Evolutionary conservation across 2,888 invertebrate species (phyloP).

Genomic region (Caenorhabditis imperialis): DNA sequence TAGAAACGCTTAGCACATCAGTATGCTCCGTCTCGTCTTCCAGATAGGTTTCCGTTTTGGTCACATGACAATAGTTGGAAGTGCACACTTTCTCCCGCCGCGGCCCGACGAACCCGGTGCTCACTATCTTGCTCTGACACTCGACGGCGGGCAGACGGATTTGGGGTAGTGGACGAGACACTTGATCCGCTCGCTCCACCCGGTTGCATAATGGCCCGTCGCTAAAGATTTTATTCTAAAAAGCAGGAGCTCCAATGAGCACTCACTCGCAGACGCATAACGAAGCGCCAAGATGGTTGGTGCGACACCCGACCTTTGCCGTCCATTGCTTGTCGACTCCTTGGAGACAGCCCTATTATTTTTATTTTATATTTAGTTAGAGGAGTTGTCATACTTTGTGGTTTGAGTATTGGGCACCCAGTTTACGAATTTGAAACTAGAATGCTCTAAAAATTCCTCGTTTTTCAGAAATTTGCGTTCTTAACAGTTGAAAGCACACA

Average conservation of each 20-base stretch:
- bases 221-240: too few species aligned
- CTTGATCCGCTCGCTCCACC: conserved; percentile 57
- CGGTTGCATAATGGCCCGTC: conserved; percentile 58
- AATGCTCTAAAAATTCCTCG: too few species aligned
- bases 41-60: conserved; percentile 64
- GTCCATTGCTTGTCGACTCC: conserved; percentile 64
- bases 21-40: conserved; percentile 32
- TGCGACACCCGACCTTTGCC: conserved; percentile 65
- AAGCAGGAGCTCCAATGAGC: too few species aligned
- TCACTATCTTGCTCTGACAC: conserved; percentile 58
- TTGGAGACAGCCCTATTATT: conserved; percentile 66
- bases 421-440: too few species aligned
- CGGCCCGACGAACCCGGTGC: conserved; percentile 55
- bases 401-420: too few species aligned
- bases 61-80: conserved; percentile 70
- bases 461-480: too few species aligned
- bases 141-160: conserved; percentile 58
- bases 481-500: too few species aligned
- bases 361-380: too few species aligned
- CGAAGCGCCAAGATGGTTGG: conserved; percentile 66
- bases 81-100: conserved; percentile 56
- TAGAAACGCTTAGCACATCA: conserved; percentile 54
- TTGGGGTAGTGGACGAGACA: conserved; percentile 52
- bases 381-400: background rate
- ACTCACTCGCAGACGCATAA: conserved; percentile 72